Evolutionary conservation across 2,113 vertebrate species (phyloP).

Genomic region (Halichoerus grypus): DNA sequence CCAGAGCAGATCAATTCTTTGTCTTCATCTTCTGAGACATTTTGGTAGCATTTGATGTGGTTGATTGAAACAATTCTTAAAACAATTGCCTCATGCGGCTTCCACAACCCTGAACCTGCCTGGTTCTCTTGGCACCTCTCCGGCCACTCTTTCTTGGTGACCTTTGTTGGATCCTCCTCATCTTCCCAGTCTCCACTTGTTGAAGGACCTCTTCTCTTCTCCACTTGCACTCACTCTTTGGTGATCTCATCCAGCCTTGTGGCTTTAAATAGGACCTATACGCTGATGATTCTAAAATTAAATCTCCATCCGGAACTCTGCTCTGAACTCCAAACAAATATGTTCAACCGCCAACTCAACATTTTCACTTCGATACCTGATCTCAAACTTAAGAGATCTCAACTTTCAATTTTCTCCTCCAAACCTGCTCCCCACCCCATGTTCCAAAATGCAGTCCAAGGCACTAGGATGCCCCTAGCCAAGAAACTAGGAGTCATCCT

Average conservation of each 20-base stretch:
- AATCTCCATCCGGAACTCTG: neutral
- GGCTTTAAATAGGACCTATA: neutral
- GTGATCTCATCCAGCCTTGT: neutral
- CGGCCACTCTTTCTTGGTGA: neutral
- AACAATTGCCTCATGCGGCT: neutral
- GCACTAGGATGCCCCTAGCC: neutral
- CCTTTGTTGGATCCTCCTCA: neutral
- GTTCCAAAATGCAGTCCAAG: neutral
- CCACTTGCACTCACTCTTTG: neutral
- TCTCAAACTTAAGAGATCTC: neutral
- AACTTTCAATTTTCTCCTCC: neutral
- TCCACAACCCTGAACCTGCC: neutral
- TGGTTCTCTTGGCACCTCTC: neutral
- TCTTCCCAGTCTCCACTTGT: neutral
- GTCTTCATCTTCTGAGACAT: neutral
- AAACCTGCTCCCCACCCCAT: neutral
- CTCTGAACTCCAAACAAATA: neutral
- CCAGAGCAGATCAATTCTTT: neutral
- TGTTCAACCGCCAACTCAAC: neutral
- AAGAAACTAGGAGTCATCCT: neutral
- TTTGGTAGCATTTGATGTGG: neutral
- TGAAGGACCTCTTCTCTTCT: neutral
- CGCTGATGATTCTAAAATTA: slow-evolving; percentile 34
- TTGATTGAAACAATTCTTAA: neutral
- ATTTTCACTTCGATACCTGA: neutral